Evolutionary conservation across 2,888 invertebrate species (phyloP).

Genomic region (Melinaea marsaeus): DNA sequence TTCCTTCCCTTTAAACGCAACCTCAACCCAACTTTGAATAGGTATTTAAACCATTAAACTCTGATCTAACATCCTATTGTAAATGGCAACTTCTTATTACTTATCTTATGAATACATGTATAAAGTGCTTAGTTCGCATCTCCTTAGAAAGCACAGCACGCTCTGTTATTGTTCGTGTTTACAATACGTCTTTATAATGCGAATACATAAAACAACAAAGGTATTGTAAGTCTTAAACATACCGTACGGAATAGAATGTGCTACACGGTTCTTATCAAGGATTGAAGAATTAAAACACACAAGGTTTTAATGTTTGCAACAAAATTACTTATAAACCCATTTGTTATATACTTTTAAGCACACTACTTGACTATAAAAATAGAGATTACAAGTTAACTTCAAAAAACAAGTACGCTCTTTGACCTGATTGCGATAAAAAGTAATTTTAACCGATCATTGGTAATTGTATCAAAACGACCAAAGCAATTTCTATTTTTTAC

Average conservation of each 20-base stretch:
- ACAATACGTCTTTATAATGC: slow-evolving; percentile 28
- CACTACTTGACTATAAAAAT: neutral
- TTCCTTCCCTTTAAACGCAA: too few relatives aligned
- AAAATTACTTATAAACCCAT: neutral
- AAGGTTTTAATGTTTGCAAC: too few relatives aligned
- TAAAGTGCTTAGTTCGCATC: slow-evolving; percentile 22
- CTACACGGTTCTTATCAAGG: too few relatives aligned
- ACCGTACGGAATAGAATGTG: too few relatives aligned
- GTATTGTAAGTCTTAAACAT: slow-evolving; percentile 13
- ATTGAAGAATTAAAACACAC: too few relatives aligned
- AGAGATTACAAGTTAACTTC: too few relatives aligned
- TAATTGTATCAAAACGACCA: neutral
- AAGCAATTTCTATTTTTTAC: neutral
- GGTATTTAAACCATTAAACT: neutral
- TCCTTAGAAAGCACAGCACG: slow-evolving; percentile 24
- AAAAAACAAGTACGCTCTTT: neutral
- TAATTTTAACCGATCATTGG: neutral
- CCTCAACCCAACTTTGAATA: neutral
- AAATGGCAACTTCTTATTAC: slow-evolving; percentile 6
- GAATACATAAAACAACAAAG: slow-evolving; percentile 26
- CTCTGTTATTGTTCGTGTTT: slow-evolving; percentile 28
- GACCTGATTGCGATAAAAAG: neutral
- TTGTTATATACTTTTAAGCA: neutral
- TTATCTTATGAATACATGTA: slow-evolving; percentile 23
- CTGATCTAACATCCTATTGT: slow-evolving; percentile 6